phyloP scores from a whole-genome alignment of 1,140 invertebrate species.

The Amphibalanus amphitrite region DNA sequence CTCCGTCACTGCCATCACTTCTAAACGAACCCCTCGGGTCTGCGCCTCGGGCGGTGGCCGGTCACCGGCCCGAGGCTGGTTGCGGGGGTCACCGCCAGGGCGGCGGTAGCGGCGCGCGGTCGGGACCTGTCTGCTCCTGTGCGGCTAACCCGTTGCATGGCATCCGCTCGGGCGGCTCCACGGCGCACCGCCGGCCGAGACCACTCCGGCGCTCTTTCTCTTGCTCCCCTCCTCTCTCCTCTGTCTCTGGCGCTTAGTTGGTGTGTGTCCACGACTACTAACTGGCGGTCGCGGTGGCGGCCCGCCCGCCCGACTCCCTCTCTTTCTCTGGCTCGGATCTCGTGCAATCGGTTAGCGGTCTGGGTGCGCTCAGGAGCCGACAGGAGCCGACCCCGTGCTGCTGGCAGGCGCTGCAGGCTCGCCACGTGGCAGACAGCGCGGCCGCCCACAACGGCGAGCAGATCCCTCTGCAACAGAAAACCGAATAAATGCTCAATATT shows the following conservation, averaged over 20 bases:
- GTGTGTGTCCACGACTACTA: background rate
- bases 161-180: background rate
- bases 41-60: too few species aligned
- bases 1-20: too few species aligned
- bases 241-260: background rate
- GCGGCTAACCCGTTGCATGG: background rate
- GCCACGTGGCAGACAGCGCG: background rate
- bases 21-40: too few species aligned
- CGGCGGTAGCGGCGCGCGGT: background rate
- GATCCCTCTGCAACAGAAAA: background rate
- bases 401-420: background rate
- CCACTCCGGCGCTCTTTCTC: too few species aligned
- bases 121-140: background rate
- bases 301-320: too few species aligned
- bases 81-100: too few species aligned
- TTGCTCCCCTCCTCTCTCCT: background rate
- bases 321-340: background rate
- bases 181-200: background rate
- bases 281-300: background rate
- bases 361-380: background rate
- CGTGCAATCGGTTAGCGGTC: background rate
- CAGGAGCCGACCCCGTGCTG: background rate
- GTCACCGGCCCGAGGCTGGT: too few species aligned
- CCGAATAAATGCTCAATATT: conserved; percentile 2
- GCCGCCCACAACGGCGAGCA: background rate